phyloP scores from a whole-genome alignment of 1,140 invertebrate species.

The Wiebesia pumilae region DNA sequence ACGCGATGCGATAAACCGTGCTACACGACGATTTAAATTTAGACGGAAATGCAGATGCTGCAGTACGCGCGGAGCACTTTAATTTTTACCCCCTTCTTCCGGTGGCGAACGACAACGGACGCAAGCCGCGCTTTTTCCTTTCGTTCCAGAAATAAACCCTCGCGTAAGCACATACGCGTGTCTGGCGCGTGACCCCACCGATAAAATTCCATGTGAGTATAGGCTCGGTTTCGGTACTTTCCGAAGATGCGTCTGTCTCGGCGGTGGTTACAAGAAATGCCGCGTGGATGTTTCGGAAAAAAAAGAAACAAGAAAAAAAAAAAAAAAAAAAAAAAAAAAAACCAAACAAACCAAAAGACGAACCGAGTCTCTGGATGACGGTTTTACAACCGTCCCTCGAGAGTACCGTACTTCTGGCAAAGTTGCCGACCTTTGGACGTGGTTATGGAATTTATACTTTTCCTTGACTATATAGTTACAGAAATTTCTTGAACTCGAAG shows the following conservation, averaged over 20 bases:
- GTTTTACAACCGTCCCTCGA: too few species aligned
- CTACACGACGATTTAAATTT: slow-evolving; percentile 27
- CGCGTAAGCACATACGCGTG: slow-evolving; percentile 2
- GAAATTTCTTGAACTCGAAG: too few species aligned
- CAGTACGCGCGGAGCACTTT: slow-evolving; percentile 7
- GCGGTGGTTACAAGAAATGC: neutral
- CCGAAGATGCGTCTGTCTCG: neutral
- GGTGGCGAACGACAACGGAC: slow-evolving; percentile 7
- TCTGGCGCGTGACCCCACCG: slow-evolving; percentile 50
- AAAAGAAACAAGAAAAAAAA: too few species aligned
- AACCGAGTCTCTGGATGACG: too few species aligned
- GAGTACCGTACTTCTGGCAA: too few species aligned
- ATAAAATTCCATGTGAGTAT: slow-evolving; percentile 42
- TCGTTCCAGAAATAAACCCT: neutral
- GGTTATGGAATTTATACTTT: too few species aligned
- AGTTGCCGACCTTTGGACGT: too few species aligned
- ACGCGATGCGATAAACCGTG: neutral
- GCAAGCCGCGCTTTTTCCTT: slow-evolving; percentile 15
- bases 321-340: too few species aligned
- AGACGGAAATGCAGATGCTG: slow-evolving; percentile 49
- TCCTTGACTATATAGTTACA: too few species aligned
- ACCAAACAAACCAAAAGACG: too few species aligned
- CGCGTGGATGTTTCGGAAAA: neutral
- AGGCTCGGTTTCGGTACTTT: neutral
- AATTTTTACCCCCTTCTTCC: slow-evolving; percentile 53